Conservation (phyloP, 2,113 vertebrate species). For the Oreamnos americanus region DNA sequence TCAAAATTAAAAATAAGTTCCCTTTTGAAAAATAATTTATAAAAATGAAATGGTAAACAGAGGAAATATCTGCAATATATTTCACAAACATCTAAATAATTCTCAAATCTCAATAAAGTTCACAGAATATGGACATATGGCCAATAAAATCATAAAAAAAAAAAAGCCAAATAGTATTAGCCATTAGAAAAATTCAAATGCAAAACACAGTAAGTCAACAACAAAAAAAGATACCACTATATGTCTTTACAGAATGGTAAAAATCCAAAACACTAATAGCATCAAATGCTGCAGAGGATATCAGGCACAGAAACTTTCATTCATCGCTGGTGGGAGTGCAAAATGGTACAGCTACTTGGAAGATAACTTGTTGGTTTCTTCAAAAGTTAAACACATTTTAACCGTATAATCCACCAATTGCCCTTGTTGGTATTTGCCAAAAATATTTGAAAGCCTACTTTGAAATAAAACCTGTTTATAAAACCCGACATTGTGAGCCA, state of each 20-base stretch:
- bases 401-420: neutral
- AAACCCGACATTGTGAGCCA: too few relatives aligned
- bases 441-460: neutral
- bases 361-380: neutral
- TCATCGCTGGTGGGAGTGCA: neutral
- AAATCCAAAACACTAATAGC: neutral
- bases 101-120: neutral
- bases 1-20: neutral
- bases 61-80: neutral
- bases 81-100: neutral
- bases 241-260: neutral
- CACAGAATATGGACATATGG: neutral
- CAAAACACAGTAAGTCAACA: neutral
- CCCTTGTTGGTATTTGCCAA: neutral
- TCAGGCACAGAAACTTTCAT: neutral
- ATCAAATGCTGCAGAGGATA: neutral
- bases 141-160: neutral
- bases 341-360: neutral
- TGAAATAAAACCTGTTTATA: neutral
- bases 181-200: neutral
- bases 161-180: neutral
- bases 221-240: neutral
- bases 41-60: neutral
- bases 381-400: neutral
- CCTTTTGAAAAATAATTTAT: neutral